Conservation (phyloP, 2,113 vertebrate genomes). For the Centrocercus urophasianus region DNA sequence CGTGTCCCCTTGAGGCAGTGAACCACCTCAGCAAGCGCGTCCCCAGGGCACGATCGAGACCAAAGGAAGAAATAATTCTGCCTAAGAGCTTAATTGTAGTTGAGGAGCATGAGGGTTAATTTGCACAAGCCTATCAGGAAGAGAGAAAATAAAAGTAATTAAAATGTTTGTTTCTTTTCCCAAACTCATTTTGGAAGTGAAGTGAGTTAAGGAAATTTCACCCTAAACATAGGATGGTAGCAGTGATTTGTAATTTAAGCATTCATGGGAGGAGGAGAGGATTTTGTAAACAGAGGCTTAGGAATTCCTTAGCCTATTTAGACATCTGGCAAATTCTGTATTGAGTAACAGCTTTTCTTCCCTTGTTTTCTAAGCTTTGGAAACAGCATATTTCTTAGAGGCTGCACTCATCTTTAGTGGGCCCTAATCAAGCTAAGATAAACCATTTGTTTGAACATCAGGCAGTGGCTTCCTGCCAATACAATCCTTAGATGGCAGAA, state of each 20-base stretch:
- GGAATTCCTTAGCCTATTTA: constrained; percentile 73
- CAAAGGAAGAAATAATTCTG: constrained; percentile 6
- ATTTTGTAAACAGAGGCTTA: constrained; percentile 82
- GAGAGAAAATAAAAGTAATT: constrained; percentile 61
- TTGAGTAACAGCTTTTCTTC: constrained; percentile 62
- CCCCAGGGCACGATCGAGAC: neutral
- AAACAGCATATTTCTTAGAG: constrained; percentile 70
- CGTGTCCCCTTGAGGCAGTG: neutral
- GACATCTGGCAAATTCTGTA: constrained; percentile 72
- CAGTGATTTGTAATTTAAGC: constrained; percentile 48
- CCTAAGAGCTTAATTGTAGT: constrained; percentile 66
- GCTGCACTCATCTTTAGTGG: constrained; percentile 34
- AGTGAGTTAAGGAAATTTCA: constrained; percentile 40
- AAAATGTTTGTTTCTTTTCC: constrained; percentile 57
- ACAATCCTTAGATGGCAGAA: constrained; percentile 12
- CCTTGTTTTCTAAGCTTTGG: constrained; percentile 56
- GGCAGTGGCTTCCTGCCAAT: constrained; percentile 18
- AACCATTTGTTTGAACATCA: constrained; percentile 49
- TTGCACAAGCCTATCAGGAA: constrained; percentile 51
- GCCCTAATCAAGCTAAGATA: constrained; percentile 54
- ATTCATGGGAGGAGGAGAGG: constrained; percentile 25
- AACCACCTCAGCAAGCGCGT: neutral
- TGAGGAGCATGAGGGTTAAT: constrained; percentile 64
- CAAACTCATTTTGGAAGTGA: constrained; percentile 34
- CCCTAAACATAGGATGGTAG: constrained; percentile 23